These are phyloP conservation scores for Xiphophorus maculatus DNA, from an alignment of 2,113 vertebrate genomes.

Conservation along the genomic window DNA sequence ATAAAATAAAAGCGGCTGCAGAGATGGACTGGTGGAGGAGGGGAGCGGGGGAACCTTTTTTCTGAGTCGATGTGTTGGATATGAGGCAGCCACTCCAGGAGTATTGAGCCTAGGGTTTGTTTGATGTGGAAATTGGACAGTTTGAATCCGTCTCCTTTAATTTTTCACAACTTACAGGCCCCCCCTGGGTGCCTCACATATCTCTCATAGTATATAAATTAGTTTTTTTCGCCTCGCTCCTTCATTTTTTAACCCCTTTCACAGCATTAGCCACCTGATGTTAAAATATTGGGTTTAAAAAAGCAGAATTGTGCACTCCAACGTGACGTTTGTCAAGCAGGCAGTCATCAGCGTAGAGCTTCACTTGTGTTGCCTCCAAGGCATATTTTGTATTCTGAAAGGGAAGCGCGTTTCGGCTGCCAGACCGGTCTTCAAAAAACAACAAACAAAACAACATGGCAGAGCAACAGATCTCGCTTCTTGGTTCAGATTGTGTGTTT, in stretches of 20 bases:
- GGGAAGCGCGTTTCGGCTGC: slow-evolving; percentile 63
- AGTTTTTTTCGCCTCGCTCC: slow-evolving; percentile 80
- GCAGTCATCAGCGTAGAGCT: slow-evolving; percentile 80
- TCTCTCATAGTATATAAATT: slow-evolving; percentile 90
- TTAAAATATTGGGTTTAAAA: slow-evolving; percentile 17
- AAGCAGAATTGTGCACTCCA: slow-evolving; percentile 57
- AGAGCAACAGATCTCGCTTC: slow-evolving; percentile 67
- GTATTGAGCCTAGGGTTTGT: slow-evolving; percentile 91
- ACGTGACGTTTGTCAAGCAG: slow-evolving; percentile 71
- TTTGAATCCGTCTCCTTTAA: slow-evolving; percentile 99
- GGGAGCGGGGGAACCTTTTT: slow-evolving; percentile 82
- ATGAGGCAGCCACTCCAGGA: slow-evolving; percentile 97
- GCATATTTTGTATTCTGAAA: slow-evolving; percentile 82
- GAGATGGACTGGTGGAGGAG: slow-evolving; percentile 72
- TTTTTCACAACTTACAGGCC: slow-evolving; percentile 99
- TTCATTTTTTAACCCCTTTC: slow-evolving; percentile 49
- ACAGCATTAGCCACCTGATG: slow-evolving; percentile 41
- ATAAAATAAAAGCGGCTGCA: slow-evolving; percentile 77
- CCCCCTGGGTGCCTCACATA: slow-evolving; percentile 89
- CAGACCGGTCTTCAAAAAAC: slow-evolving; percentile 73
- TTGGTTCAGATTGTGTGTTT: slow-evolving; percentile 67
- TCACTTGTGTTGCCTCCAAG: slow-evolving; percentile 77
- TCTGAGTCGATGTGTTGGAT: slow-evolving; percentile 82
- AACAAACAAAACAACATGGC: slow-evolving; percentile 74
- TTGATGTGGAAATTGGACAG: slow-evolving; percentile 99